Evolutionary conservation across 2,888 invertebrate species (phyloP), one percentile per base, ranked within the genome.

Genomic region (Leptopterna dolabrata): DNA sequence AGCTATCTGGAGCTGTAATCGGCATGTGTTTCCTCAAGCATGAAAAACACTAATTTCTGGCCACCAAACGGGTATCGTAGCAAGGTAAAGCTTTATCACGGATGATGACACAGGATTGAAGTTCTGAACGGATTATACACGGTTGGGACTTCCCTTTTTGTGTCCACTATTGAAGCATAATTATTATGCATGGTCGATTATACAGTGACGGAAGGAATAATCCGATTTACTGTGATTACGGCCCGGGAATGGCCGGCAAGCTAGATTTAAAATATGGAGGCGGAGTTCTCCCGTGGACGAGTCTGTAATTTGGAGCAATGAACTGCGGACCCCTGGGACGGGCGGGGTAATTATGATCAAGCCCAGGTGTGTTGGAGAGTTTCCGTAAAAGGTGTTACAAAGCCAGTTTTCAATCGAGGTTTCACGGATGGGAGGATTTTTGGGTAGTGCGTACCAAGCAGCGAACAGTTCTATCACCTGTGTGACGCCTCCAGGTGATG

Each of bases 311-410:
- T 63, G 19, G 63, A 63, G 63, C 63, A 63, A 63, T 24, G 63
- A 63, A 63, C 63, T 63, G 63, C n/a, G 24, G 27, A 24, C 63
- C 47, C 16, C 16, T 13, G 47, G 13, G 14, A 13, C 13, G 16
- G 7, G 1, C 6, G 30, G 2, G 45, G 45, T 78, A 78, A 78
- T 78, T 78, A 78, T 78, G 41, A 41, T 19, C 36, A 19, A 78
- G 3, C 24, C 78, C 78, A 78, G 78, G 78, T 78, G 78, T 78
- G 43, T 19, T 43, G 45, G 41, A 6, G 41, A 2, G 78, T 43
- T 78, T 78, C 78, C 43, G 78, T 78, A 78, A 24, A 78, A 78
- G 78, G 78, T 43, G 78, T 78, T 78, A 78, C 78, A n/a, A 43
- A 27, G 43, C 43, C 78, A 24, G 78, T 43, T 78, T 78, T 43